Conservation (phyloP, 2,797 vertebrate genomes). For the Lagorchestes hirsutus region DNA sequence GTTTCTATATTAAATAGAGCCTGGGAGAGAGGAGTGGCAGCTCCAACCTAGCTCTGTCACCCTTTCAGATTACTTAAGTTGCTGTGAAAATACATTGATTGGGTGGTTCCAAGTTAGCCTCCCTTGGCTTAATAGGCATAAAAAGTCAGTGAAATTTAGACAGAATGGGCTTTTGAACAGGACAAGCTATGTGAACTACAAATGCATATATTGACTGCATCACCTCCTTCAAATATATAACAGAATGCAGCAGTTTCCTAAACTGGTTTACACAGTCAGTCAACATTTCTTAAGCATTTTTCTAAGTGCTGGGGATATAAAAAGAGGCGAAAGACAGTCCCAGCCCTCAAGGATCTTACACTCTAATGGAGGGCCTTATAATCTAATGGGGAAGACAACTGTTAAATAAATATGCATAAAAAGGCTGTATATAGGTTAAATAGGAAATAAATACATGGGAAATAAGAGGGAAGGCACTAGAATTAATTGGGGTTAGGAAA, state of each 20-base stretch:
- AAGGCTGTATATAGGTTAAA: not conserved
- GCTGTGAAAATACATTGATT: not conserved
- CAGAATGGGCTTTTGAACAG: constrained; percentile 20
- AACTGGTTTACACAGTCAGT: constrained; percentile 26
- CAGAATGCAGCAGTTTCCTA: constrained; percentile 45
- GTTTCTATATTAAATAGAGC: not conserved
- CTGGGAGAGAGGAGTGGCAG: not conserved
- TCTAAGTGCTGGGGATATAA: not conserved
- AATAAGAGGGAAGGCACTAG: not conserved
- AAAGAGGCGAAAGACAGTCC: not conserved
- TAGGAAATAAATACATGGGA: not conserved
- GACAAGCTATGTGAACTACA: constrained; percentile 32
- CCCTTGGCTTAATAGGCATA: not conserved
- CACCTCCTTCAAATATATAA: constrained; percentile 61
- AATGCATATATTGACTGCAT: not conserved
- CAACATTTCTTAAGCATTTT: not conserved
- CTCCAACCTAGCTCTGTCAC: not conserved
- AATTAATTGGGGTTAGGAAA: not conserved
- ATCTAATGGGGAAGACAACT: not conserved
- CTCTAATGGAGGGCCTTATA: not conserved
- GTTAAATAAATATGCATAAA: not conserved
- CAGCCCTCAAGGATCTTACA: not conserved
- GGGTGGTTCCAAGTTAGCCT: constrained; percentile 8
- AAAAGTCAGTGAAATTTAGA: constrained; percentile 26
- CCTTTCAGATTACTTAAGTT: not conserved